Evolutionary conservation across 1,140 invertebrate genomes (phyloP).

Genomic region (Philaenus spumarius): DNA sequence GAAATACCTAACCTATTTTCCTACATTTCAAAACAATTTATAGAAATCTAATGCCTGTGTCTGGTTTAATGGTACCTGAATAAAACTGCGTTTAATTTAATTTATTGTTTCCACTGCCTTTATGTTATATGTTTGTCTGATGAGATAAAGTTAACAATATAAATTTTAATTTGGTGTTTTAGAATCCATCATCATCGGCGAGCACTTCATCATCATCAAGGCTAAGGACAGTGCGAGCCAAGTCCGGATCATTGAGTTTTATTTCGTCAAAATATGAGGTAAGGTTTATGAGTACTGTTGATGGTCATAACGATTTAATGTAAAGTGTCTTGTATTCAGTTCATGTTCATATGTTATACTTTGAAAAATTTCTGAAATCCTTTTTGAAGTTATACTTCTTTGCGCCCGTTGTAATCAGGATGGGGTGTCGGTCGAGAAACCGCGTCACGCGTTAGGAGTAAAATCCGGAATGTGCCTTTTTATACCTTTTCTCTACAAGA

Average conservation of each 20-base stretch:
- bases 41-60: too few relatives aligned
- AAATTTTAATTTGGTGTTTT: conserved; percentile 12
- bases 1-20: neutral
- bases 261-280: conserved; percentile 31
- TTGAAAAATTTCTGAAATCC: too few relatives aligned
- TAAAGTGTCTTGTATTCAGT: too few relatives aligned
- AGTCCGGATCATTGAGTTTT: conserved; percentile 27
- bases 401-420: too few relatives aligned
- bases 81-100: neutral
- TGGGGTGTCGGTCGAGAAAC: too few relatives aligned
- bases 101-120: neutral
- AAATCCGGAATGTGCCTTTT: too few relatives aligned
- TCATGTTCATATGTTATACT: too few relatives aligned
- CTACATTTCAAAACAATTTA: neutral
- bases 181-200: conserved; percentile 29
- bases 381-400: too few relatives aligned
- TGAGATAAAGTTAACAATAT: neutral
- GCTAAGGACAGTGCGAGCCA: conserved; percentile 26
- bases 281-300: too few relatives aligned
- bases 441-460: too few relatives aligned
- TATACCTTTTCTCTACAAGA: too few relatives aligned
- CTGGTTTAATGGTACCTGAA: neutral
- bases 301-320: too few relatives aligned
- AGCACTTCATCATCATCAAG: conserved; percentile 27
- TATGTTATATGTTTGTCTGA: neutral